Percentiles rank a stretch among this genome's conserved stretches.
phyloP scores from a whole-genome alignment of 1,140 invertebrate species.

The Drosophila elegans region DNA sequence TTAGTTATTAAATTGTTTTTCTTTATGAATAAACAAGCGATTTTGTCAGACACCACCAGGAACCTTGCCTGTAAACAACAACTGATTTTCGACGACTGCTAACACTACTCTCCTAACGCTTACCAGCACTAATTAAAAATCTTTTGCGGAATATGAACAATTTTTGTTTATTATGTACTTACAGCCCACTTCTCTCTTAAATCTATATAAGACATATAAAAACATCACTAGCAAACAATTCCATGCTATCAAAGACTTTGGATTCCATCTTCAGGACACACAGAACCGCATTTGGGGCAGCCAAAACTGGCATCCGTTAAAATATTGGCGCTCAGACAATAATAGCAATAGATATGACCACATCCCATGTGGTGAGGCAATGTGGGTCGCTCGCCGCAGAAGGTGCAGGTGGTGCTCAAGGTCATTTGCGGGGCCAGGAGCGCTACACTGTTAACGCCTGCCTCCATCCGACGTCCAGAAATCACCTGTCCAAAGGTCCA shows the following conservation, averaged over 20 bases:
- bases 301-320: conserved; percentile 72
- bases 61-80: not conserved
- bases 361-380: conserved; percentile 88
- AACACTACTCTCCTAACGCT: conserved; percentile 8
- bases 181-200: conserved; percentile 28
- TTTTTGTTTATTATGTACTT: conserved; percentile 15
- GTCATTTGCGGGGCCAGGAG: conserved; percentile 58
- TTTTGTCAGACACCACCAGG: not conserved
- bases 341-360: conserved; percentile 88
- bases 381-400: conserved; percentile 86
- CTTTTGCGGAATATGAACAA: conserved; percentile 1
- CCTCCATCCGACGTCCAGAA: conserved; percentile 25
- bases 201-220: conserved; percentile 35
- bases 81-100: conserved; percentile 2
- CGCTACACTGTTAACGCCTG: not conserved
- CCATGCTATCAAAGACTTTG: conserved; percentile 44
- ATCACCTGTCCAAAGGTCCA: conserved; percentile 40
- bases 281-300: conserved; percentile 69
- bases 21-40: not conserved
- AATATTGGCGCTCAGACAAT: conserved; percentile 86
- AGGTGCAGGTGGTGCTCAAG: conserved; percentile 85
- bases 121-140: not conserved
- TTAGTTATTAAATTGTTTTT: not conserved
- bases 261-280: conserved; percentile 35
- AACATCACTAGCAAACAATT: conserved; percentile 12